phyloP scores from a whole-genome alignment of 1,140 invertebrate genomes.

The Drosophila navojoa region DNA sequence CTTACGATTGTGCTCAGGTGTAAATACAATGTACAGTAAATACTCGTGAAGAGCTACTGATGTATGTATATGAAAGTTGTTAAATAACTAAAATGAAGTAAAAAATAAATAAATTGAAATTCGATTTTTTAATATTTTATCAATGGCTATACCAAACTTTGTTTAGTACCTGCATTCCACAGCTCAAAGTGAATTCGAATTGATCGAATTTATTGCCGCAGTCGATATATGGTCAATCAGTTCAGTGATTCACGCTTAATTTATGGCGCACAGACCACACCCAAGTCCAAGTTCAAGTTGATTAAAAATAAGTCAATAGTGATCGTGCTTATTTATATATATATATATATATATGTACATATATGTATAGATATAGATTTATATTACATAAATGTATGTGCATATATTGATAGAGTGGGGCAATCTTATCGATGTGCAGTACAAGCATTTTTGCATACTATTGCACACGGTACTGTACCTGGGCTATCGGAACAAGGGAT shows the following conservation, averaged over 20 bases:
- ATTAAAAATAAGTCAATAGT: constrained; percentile 18
- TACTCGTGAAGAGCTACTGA: neutral
- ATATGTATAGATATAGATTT: neutral
- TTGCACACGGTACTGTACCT: constrained; percentile 6
- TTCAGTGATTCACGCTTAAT: constrained; percentile 27
- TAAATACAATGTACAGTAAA: neutral
- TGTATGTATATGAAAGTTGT: too few species aligned
- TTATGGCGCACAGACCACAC: constrained; percentile 35
- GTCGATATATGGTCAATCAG: neutral
- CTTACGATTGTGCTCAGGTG: neutral
- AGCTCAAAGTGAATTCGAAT: neutral
- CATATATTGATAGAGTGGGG: constrained; percentile 19
- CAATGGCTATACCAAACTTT: too few species aligned
- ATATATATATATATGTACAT: neutral
- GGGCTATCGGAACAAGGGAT: constrained; percentile 30
- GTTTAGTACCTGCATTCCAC: neutral
- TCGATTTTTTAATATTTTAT: neutral
- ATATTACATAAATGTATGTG: neutral
- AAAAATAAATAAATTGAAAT: too few species aligned
- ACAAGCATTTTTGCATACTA: constrained; percentile 9
- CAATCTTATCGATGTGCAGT: constrained; percentile 21
- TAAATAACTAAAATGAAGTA: too few species aligned
- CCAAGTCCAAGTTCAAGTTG: constrained; percentile 51
- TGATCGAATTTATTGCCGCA: neutral
- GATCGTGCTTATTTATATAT: neutral